These are phyloP conservation scores for Pseudorasbora parva DNA, from an alignment of 2,113 vertebrate genomes.

Conservation along the genomic window DNA sequence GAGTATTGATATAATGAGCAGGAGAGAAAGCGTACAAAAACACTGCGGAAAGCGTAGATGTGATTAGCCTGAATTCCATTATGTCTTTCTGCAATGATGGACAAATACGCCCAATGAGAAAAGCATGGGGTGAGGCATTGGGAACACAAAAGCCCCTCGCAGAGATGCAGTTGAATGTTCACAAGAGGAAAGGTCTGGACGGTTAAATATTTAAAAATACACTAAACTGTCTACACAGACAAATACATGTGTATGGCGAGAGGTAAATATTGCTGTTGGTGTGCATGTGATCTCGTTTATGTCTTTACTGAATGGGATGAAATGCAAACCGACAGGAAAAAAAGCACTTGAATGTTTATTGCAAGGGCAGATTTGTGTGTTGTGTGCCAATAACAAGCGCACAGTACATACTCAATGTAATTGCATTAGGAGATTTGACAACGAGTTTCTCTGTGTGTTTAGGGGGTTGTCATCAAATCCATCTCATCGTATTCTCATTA, in stretches of 20 bases:
- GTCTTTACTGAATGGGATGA: slow-evolving; percentile 14
- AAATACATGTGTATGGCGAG: slow-evolving; percentile 29
- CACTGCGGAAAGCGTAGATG: slow-evolving; percentile 34
- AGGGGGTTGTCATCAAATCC: slow-evolving; percentile 32
- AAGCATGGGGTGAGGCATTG: slow-evolving; percentile 40
- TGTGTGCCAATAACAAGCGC: slow-evolving; percentile 31
- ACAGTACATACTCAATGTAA: slow-evolving; percentile 42
- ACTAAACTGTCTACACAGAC: slow-evolving; percentile 41
- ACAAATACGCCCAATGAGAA: slow-evolving; percentile 51
- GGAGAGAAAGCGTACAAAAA: slow-evolving; percentile 44
- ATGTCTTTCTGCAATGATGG: slow-evolving; percentile 48
- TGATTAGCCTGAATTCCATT: slow-evolving; percentile 55
- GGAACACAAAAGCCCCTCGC: slow-evolving; percentile 41
- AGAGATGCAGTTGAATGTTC: slow-evolving; percentile 26
- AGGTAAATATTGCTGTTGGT: slow-evolving; percentile 46
- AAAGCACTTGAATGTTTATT: slow-evolving; percentile 26
- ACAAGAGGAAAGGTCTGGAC: slow-evolving; percentile 21
- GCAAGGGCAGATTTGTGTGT: neutral
- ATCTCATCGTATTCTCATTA: slow-evolving; percentile 26
- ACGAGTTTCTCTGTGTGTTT: slow-evolving; percentile 16
- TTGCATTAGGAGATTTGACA: slow-evolving; percentile 47
- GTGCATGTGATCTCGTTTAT: slow-evolving; percentile 18
- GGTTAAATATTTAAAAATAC: slow-evolving; percentile 54
- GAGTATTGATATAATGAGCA: slow-evolving; percentile 60
- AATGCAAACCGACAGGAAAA: slow-evolving; percentile 39